These are phyloP conservation scores for Vanessa tameamea DNA, from an alignment of 1,140 invertebrate genomes.

Conservation along the genomic window DNA sequence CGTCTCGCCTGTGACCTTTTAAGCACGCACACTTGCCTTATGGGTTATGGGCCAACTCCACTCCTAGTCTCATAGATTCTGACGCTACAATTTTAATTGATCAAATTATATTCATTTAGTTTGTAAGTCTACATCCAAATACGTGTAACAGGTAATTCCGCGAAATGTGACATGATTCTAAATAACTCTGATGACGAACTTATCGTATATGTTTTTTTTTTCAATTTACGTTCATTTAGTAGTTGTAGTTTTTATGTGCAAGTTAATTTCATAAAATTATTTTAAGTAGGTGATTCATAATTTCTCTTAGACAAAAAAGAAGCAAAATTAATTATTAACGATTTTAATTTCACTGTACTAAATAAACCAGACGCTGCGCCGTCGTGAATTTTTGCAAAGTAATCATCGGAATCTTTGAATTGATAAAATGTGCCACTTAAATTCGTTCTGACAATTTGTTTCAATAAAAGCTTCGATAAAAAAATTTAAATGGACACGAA, in stretches of 20 bases:
- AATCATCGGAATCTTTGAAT: conserved; percentile 9
- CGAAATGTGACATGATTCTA: neutral
- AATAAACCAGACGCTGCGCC: neutral
- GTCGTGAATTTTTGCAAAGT: conserved; percentile 7
- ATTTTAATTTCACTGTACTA: neutral
- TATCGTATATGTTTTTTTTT: neutral
- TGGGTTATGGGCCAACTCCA: conserved; percentile 58
- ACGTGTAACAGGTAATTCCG: conserved; percentile 15
- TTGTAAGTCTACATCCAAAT: conserved; percentile 20
- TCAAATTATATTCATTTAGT: conserved; percentile 36
- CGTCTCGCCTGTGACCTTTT: conserved; percentile 79
- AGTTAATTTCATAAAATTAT: neutral
- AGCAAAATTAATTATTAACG: neutral
- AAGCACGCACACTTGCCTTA: conserved; percentile 66
- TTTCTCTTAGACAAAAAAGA: neutral
- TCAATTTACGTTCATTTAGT: neutral
- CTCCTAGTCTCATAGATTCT: conserved; percentile 57
- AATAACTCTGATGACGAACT: conserved; percentile 3
- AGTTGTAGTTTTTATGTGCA: neutral
- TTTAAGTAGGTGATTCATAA: neutral
- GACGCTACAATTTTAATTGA: conserved; percentile 51
- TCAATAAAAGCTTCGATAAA: conserved; percentile 21
- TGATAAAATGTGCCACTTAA: conserved; percentile 17
- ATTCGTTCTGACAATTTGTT: conserved; percentile 15
- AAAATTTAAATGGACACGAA: conserved; percentile 12